Conservation (phyloP, 2,888 invertebrate species). For the Colletes collaris region DNA sequence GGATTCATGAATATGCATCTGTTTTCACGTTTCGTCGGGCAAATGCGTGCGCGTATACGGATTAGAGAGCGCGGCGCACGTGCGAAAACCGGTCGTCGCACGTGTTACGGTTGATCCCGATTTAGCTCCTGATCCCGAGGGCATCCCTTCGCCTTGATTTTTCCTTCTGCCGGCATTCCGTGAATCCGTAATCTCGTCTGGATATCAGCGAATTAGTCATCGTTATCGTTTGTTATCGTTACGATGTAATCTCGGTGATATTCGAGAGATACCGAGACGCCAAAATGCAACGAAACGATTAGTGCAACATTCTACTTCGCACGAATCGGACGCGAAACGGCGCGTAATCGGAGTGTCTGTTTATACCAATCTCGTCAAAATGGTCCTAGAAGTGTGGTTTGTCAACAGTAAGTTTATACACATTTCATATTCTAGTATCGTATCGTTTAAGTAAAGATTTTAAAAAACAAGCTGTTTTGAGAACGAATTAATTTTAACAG, state of each 20-base stretch:
- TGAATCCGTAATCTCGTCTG: neutral
- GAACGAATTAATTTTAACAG: no score
- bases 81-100: conserved; percentile 61
- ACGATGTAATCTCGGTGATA: conserved; percentile 23
- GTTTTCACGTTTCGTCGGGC: conserved; percentile 67
- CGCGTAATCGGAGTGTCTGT: neutral
- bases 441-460: no score
- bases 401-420: conserved; percentile 15
- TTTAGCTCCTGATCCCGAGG: conserved; percentile 37
- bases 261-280: conserved; percentile 2
- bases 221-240: conserved; percentile 40
- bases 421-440: neutral
- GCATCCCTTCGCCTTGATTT: conserved; percentile 12
- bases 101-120: conserved; percentile 49
- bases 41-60: conserved; percentile 42
- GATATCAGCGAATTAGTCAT: conserved; percentile 21
- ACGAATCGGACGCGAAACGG: neutral
- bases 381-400: conserved; percentile 15
- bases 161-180: neutral
- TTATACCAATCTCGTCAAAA: neutral
- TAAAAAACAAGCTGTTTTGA: no score
- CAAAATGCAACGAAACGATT: neutral
- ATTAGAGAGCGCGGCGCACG: conserved; percentile 50
- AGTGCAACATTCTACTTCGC: neutral
- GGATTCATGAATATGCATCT: conserved; percentile 76